phyloP scores from a whole-genome alignment of 2,888 invertebrate genomes.

The Stenotaenia linearis region DNA sequence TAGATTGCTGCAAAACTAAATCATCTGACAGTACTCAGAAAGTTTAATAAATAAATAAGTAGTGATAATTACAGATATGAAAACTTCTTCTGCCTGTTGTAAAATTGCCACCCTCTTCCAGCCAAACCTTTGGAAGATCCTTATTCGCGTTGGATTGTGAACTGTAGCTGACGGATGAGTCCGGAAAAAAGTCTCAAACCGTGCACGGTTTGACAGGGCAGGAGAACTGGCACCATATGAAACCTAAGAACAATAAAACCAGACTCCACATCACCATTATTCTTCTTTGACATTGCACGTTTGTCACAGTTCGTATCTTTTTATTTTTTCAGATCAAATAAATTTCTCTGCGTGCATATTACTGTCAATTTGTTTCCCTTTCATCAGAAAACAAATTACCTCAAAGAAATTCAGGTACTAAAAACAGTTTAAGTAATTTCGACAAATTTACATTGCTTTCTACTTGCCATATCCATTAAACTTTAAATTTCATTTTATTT shows the following conservation, averaged over 20 bases:
- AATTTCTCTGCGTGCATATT: no score
- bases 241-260: constrained; percentile 56
- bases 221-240: constrained; percentile 99
- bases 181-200: constrained; percentile 96
- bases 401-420: no score
- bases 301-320: no score
- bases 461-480: no score
- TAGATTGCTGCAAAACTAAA: no score
- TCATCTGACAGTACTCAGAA: not conserved
- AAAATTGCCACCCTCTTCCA: constrained; percentile 97
- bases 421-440: no score
- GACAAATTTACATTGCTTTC: no score
- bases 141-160: constrained; percentile 95
- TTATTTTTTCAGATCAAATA: no score
- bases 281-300: no score
- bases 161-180: constrained; percentile 99
- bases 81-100: constrained; percentile 97
- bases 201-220: constrained; percentile 89
- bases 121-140: constrained; percentile 91
- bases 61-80: constrained; percentile 72
- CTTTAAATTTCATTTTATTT: not conserved
- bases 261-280: no score
- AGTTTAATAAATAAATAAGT: not conserved
- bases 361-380: no score
- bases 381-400: no score